phyloP scores from a whole-genome alignment of 2,113 vertebrate genomes.

The Python bivittatus region DNA sequence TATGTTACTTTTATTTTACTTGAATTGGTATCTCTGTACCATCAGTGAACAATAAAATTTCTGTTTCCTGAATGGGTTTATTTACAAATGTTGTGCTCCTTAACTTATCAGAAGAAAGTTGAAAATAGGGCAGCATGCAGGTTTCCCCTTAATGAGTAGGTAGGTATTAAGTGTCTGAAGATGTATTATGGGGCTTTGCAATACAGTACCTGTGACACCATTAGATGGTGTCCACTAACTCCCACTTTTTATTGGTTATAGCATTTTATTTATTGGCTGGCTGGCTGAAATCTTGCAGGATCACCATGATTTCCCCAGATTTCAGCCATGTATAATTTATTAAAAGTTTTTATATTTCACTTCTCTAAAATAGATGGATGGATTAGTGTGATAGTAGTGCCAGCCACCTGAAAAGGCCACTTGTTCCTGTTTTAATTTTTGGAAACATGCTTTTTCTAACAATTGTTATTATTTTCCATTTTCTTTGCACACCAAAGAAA shows the following conservation, averaged over 20 bases:
- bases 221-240: background rate
- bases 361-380: background rate
- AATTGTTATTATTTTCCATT: background rate
- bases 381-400: background rate
- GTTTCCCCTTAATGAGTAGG: background rate
- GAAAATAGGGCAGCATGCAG: no score
- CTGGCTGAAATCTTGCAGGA: background rate
- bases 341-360: background rate
- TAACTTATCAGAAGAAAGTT: background rate
- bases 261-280: background rate
- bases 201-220: background rate
- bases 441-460: background rate
- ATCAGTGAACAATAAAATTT: background rate
- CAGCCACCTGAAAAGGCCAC: background rate
- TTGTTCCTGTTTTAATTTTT: background rate
- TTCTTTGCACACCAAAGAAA: background rate
- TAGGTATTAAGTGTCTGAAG: background rate
- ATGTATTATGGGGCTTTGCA: background rate
- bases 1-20: rapidly evolving
- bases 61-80: background rate
- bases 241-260: background rate
- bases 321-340: background rate
- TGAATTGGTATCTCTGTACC: rapidly evolving
- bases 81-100: background rate
- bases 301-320: background rate